phyloP scores from a whole-genome alignment of 2,888 invertebrate species.

The Erpobdella octoculata region DNA sequence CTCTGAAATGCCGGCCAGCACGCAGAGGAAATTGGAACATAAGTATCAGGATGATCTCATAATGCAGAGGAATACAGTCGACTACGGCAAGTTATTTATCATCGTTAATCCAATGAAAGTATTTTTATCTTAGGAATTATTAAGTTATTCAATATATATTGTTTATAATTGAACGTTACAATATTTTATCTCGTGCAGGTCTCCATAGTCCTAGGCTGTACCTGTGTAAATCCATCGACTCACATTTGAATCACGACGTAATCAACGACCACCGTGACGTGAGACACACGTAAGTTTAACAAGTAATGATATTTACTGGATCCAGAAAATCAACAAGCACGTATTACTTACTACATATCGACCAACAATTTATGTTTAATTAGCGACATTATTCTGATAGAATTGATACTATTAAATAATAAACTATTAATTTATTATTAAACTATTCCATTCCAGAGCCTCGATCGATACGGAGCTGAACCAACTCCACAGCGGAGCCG shows the following conservation, averaged over 20 bases:
- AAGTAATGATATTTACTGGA: too few species aligned
- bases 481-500: background rate
- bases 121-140: background rate
- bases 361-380: too few species aligned
- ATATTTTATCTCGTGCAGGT: background rate
- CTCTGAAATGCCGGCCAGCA: background rate
- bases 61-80: background rate
- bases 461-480: background rate
- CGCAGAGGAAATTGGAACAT: too few species aligned
- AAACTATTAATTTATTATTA: too few species aligned
- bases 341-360: too few species aligned
- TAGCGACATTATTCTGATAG: too few species aligned
- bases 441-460: background rate
- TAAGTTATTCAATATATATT: background rate
- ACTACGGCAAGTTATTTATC: too few species aligned
- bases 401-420: too few species aligned
- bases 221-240: background rate
- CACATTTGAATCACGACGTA: background rate
- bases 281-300: background rate
- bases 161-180: background rate
- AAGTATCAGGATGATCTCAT: background rate
- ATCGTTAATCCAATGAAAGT: too few species aligned
- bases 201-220: background rate
- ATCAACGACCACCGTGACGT: background rate
- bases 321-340: too few species aligned